These are phyloP conservation scores for Andrena praecox DNA, from an alignment of 2,888 invertebrate species.

Conservation along the genomic window DNA sequence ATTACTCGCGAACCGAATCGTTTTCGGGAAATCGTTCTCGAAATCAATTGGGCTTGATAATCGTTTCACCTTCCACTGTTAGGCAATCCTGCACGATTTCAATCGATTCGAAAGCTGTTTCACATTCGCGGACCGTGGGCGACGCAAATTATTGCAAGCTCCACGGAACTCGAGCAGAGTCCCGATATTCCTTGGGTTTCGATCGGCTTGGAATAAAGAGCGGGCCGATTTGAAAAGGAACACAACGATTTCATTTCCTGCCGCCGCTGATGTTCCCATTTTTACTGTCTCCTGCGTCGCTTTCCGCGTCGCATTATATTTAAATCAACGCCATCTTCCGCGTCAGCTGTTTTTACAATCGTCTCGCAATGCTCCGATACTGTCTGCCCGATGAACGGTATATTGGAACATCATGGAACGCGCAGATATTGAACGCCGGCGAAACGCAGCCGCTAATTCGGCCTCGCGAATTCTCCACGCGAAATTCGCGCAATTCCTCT, in stretches of 20 bases:
- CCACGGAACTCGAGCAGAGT: background rate
- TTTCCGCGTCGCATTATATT: constrained; percentile 33
- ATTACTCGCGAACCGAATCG: constrained; percentile 37
- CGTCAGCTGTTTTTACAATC: constrained; percentile 42
- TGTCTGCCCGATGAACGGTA: constrained; percentile 15
- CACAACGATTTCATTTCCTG: background rate
- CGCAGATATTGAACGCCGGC: constrained; percentile 20
- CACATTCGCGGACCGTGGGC: background rate
- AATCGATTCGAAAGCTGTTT: background rate
- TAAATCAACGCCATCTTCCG: constrained; percentile 41
- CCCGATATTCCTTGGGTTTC: background rate
- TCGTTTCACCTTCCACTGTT: constrained; percentile 53
- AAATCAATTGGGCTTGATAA: constrained; percentile 66
- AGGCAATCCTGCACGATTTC: constrained; percentile 1
- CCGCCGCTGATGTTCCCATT: constrained; percentile 14
- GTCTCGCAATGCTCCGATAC: constrained; percentile 23
- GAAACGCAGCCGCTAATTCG: constrained; percentile 31
- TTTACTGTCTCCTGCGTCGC: constrained; percentile 27
- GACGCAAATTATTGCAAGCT: background rate
- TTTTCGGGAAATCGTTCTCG: constrained; percentile 63
- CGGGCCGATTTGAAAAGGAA: background rate
- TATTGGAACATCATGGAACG: constrained; percentile 24
- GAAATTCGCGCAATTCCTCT: background rate
- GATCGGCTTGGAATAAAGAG: constrained; percentile 3
- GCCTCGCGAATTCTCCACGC: background rate